Evolutionary conservation across 2,888 invertebrate genomes (phyloP).

Genomic region (Norana najaformis): DNA sequence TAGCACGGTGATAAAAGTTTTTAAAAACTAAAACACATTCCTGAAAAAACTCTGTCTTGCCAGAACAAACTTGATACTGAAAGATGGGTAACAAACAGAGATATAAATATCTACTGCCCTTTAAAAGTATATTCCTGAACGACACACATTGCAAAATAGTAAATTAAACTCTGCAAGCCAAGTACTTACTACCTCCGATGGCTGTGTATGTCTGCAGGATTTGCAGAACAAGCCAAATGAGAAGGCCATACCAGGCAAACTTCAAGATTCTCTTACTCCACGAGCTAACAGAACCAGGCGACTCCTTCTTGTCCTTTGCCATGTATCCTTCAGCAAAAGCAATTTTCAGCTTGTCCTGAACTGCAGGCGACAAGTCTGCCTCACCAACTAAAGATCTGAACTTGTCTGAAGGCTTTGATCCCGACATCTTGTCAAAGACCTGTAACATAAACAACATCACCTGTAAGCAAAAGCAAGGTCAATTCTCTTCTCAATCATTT

Average conservation of each 20-base stretch:
- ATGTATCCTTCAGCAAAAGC: slow-evolving; percentile 54
- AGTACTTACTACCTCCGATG: slow-evolving; percentile 49
- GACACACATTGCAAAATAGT: not conserved
- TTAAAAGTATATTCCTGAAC: not conserved
- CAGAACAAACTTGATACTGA: not conserved
- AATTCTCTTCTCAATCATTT: not conserved
- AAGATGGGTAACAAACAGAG: not conserved
- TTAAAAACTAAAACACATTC: not conserved
- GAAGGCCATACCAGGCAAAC: slow-evolving; percentile 44
- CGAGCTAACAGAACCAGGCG: slow-evolving; percentile 27
- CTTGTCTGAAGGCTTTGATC: slow-evolving; percentile 32
- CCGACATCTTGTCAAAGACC: slow-evolving; percentile 31
- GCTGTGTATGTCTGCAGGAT: slow-evolving; percentile 48
- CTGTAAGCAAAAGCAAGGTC: not conserved
- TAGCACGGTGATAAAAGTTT: too few relatives aligned
- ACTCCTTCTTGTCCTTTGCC: slow-evolving; percentile 43
- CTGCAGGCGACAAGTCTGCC: slow-evolving; percentile 24
- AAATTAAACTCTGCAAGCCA: not conserved
- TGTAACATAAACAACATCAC: not conserved
- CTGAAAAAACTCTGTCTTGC: not conserved
- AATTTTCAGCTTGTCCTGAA: slow-evolving; percentile 44
- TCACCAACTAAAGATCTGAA: slow-evolving; percentile 39
- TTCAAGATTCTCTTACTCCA: slow-evolving; percentile 41
- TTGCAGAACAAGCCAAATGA: slow-evolving; percentile 47
- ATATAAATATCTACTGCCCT: not conserved